A percentile compares a stretch with the other conserved stretches of the same genome.
Evolutionary conservation across 2,113 vertebrate species (phyloP).

Genomic region (Apus apus): DNA sequence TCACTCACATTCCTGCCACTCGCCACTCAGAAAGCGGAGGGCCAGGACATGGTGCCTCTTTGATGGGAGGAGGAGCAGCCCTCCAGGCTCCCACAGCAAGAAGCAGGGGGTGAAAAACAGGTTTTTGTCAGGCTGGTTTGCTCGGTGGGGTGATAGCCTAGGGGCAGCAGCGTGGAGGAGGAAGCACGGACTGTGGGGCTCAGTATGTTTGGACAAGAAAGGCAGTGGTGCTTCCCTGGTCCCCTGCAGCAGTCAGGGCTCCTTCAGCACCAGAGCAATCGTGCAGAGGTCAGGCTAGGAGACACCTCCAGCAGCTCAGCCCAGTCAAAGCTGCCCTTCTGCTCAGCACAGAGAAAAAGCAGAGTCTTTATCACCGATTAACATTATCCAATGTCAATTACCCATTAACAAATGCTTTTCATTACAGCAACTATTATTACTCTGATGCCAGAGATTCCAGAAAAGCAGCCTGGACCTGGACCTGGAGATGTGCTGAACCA

Average conservation of each 20-base stretch:
- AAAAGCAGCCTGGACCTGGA: not conserved
- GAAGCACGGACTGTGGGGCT: fast-evolving
- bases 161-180: fast-evolving
- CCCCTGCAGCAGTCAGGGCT: not conserved
- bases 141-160: not conserved
- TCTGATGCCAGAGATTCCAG: fast-evolving
- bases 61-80: not conserved
- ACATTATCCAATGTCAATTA: too few relatives aligned
- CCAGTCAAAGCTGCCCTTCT: not conserved
- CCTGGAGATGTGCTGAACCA: not conserved
- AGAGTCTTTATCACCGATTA: not conserved
- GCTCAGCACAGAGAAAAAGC: fast-evolving
- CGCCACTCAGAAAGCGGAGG: not conserved
- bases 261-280: fast-evolving
- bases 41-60: not conserved
- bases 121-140: not conserved
- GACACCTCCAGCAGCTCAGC: not conserved
- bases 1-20: constrained; percentile 24
- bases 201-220: fast-evolving
- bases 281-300: fast-evolving
- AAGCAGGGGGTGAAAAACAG: not conserved
- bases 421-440: not conserved
- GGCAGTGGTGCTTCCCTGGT: not conserved
- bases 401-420: fast-evolving
- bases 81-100: not conserved